Evolutionary conservation across 2,888 invertebrate genomes (phyloP), one percentile per base, ranked within the genome.

Genomic region (Subacronicta megacephala): DNA sequence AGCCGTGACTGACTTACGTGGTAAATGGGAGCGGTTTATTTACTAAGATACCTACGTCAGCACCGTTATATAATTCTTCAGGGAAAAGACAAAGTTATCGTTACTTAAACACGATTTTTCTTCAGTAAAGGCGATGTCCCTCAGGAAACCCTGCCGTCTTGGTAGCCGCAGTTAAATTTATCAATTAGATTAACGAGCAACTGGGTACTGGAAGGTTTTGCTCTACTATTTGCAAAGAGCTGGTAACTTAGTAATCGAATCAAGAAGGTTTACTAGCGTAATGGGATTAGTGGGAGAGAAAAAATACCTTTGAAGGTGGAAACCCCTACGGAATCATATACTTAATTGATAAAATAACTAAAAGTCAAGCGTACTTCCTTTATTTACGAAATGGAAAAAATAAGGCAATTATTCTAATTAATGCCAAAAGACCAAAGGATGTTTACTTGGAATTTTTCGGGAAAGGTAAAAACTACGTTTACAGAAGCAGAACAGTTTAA

Each of bases 51-150:
- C 53, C 42, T 44, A 36, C 45, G 42, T 37, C 33, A 44, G 66
- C 47, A 47, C 16, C n/a, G 38, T 57, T 62, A 54, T 46, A 26
- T 60, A 60, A 60, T 31, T 23, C 65, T 51, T 49, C 12, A 37
- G 60, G 23, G 60, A 49, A 18, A 13, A 63, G 29, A 46, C 15
- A 41, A 51, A 47, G 46, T 47, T 51, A 62, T 56, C 49, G 69
- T 63, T 66, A 66, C 58, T 66, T 70, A 41, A 57, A 45, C 49
- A 36, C 18, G 16, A 45, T 58, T 58, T 69, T 58, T 49, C 49
- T 52, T 13, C 7, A 3, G 37, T 49, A 50, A 62, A 62, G 54
- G 57, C 46, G 20, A 13, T 38, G 15, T 72, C 61, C 46, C 56
- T 7, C 16, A 43, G 57, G 59, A 26, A 69, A 60, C 56, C 57